Evolutionary conservation across 2,113 vertebrate genomes (phyloP).

Genomic region (Columba livia): DNA sequence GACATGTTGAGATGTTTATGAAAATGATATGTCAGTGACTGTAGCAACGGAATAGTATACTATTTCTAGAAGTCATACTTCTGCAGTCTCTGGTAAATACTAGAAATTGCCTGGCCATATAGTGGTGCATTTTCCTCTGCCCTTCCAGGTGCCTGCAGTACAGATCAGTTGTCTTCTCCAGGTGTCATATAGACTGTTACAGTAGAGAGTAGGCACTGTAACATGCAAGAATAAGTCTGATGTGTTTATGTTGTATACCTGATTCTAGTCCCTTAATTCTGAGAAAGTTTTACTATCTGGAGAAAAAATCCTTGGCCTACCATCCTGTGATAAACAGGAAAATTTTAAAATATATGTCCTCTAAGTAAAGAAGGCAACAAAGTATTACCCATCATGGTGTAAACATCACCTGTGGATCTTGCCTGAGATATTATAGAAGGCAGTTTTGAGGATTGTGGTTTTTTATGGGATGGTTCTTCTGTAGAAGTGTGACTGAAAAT

Average conservation of each 20-base stretch:
- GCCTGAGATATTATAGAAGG: neutral
- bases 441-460: neutral
- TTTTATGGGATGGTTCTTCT: neutral
- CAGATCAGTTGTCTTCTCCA: neutral
- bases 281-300: neutral
- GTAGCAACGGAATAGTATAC: rapidly evolving
- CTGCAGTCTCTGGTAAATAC: neutral
- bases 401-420: neutral
- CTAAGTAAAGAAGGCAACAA: neutral
- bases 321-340: neutral
- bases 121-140: neutral
- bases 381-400: neutral
- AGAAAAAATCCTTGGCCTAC: neutral
- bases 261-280: neutral
- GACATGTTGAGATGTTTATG: neutral
- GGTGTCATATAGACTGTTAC: neutral
- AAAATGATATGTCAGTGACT: neutral
- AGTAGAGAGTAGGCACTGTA: neutral
- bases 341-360: neutral
- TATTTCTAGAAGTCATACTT: neutral
- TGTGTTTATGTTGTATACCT: neutral
- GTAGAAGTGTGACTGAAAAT: neutral
- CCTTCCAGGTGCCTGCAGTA: neutral
- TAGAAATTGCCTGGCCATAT: neutral
- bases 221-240: neutral